Conservation (phyloP, 2,797 vertebrate genomes). For the Neopelma chrysocephalum region DNA sequence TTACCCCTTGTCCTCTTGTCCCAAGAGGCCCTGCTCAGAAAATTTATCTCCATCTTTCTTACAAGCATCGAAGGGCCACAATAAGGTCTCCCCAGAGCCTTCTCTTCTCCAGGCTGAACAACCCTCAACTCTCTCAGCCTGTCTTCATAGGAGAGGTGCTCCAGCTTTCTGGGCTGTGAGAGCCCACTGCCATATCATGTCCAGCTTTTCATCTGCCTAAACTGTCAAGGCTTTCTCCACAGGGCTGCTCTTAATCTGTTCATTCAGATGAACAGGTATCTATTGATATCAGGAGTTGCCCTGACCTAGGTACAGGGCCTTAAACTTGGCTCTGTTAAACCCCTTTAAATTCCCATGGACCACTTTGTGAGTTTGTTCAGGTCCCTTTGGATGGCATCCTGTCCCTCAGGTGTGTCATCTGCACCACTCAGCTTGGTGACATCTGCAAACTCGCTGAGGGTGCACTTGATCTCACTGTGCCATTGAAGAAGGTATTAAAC, state of each 20-base stretch:
- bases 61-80: not conserved
- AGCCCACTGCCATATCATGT: not conserved
- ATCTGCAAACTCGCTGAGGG: not conserved
- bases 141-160: not conserved
- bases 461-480: not conserved
- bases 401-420: not conserved
- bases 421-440: not conserved
- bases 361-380: not conserved
- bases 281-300: not conserved
- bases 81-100: not conserved
- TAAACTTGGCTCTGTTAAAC: not conserved
- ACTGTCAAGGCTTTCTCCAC: not conserved
- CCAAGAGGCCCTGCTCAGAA: not conserved
- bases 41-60: too few species aligned
- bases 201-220: not conserved
- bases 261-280: too few species aligned
- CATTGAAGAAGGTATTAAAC: not conserved
- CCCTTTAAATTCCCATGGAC: not conserved
- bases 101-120: not conserved
- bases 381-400: not conserved
- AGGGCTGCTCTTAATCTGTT: not conserved
- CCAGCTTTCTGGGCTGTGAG: not conserved
- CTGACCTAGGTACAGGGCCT: not conserved
- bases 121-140: not conserved
- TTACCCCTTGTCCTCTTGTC: not conserved